Base-by-base conservation (phyloP, 92 coral and sea anemone genomes). In the Palythoa caribaeorum region DNA sequence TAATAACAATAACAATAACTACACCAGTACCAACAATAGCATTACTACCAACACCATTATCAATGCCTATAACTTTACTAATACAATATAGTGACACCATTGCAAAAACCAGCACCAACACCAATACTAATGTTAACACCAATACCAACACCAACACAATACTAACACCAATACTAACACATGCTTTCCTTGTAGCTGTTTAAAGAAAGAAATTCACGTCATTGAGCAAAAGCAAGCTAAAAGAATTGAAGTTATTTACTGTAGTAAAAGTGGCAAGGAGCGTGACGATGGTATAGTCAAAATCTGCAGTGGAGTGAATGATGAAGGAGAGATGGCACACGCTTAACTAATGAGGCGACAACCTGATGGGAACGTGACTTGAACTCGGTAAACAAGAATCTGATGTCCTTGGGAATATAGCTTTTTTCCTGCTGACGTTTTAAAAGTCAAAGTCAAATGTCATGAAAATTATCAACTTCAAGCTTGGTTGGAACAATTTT, bases 171-270 rank as follows among this genome's bases (percentile, higher is more conserved):
- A 21, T 35, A 44, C 48, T 44, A 44, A 44, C 6, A 40, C 47
- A 8, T 71, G 21, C 4, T 44, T n/a, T 44, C 2, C 20, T 74
- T 74, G 5, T n/a, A 74, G 78, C 78, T 44, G 15, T 11, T 38
- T 74, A 7, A 48, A 51, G 10, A 15, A 38, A 74, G 78, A 39
- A 74, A 74, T 74, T 38, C 20, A 20, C 16, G 55, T 74, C 9
- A 55, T 74, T 48, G 78, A 74, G 17, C 78, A 74, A 74, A 74
- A 44, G 15, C 78, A 74, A 74, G 55, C 78, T 48, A 74, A 74
- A 38, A 74, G 57, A 17, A 36, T 5, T 37, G 78, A 44, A 74
- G 21, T 44, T 17, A 10, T 6, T 8, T 74, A 44, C 37, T 40
- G 54, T 10, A 74, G 40, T 3, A 20, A 59, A 4, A 17, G 5